Conservation (phyloP, 2,113 vertebrate genomes). For the Asarcornis scutulata region DNA sequence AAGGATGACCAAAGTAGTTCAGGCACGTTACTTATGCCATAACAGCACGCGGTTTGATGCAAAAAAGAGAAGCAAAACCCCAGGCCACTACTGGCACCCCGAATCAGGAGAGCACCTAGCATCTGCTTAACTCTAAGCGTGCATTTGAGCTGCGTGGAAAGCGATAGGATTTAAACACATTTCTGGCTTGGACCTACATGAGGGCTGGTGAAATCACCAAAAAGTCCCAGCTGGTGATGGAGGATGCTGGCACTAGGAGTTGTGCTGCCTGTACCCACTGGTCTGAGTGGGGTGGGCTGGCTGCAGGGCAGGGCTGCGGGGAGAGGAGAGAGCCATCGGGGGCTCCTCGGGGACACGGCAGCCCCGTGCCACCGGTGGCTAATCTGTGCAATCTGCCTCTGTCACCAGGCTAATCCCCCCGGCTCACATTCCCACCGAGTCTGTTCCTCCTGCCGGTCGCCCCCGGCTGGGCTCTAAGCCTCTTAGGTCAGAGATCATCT, state of each 20-base stretch:
- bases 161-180: neutral
- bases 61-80: neutral
- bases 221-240: rapidly evolving
- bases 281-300: no score
- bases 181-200: neutral
- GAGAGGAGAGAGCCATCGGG: rapidly evolving
- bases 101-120: neutral
- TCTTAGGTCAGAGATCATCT: neutral
- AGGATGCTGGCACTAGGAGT: rapidly evolving
- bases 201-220: neutral
- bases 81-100: neutral
- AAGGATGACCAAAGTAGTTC: constrained; percentile 12
- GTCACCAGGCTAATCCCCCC: neutral
- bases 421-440: rapidly evolving
- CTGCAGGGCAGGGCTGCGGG: neutral
- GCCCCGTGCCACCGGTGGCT: neutral
- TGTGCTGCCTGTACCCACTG: neutral
- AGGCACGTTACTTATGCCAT: constrained; percentile 12
- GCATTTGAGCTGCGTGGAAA: neutral
- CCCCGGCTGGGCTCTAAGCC: neutral
- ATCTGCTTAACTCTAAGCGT: neutral
- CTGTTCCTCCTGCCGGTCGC: neutral
- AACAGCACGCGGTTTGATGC: neutral
- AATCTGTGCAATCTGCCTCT: neutral
- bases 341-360: rapidly evolving